Evolutionary conservation across 2,113 vertebrate species (phyloP), one percentile per base, ranked within the genome.

Genomic region (Cavia porcellus): DNA sequence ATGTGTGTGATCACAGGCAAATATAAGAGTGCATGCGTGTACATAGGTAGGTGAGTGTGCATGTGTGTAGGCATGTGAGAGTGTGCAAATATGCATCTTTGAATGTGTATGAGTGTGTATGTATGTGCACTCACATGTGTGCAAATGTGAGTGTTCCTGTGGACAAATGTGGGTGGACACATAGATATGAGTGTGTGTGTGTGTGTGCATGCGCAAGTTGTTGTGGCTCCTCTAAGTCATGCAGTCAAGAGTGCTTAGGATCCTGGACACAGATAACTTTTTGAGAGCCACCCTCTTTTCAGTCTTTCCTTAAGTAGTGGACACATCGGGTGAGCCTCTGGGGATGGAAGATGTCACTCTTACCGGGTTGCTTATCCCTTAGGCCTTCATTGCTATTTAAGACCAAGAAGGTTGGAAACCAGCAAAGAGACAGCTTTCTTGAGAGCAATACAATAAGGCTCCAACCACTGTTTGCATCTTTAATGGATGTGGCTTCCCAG

Each of bases 391-490:
- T 86, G 86, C 66, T 0, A 0, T 94, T 96, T 90, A 96, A 97
- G 97, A 95, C 93, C 89, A 96, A 93, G 95, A 94, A 83, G 92
- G 93, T 95, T 98, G 96, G 96, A 92, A 97, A 91, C 89, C 30
- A 75, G 55, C 89, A 95, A 62, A 92, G 94, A 86, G 96, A 96
- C 4, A 95, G 89, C 64, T 93, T 96, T 79, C 84, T 96, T 82
- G 83, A 92, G 92, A 77, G 0, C 6, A 92, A 75, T 55, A 81
- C 90, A 97, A 19, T 88, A 94, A 98, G 95, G 86, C 81, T 94
- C 85, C 95, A 35, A 89, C 96, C 86, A 79, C 95, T 95, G 95
- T 96, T 82, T 96, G 95, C 87, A 0, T 45, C 96, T 98, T 97
- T 98, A 97, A 97, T 87, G 96, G 97, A 94, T 95, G 91, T 19